Base-by-base conservation (phyloP, 37 sponge, comb jelly and placozoan genomes). In the Hormiphora californensis region DNA sequence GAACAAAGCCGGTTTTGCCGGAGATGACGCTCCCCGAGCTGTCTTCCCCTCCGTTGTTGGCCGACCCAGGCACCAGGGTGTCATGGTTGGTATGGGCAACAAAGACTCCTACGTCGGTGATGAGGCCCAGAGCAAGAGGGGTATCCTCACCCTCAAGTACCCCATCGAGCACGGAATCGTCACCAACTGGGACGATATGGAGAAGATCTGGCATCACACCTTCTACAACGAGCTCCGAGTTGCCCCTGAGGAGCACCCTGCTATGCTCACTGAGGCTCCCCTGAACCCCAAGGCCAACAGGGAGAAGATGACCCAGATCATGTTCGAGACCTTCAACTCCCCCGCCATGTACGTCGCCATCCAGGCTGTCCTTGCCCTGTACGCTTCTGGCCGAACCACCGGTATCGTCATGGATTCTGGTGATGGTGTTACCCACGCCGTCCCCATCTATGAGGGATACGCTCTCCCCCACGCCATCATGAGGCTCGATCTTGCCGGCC, bases 161-260 rank as follows among this genome's bases (percentile, higher is more conserved):
- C 90, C 90, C 86, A 90, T 90, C 86, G 90, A 90, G 90, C 90
- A 90, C 88, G 90, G 90, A 0, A 90, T 90, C 86, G 90, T 90
- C 40, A 90, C 90, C 88, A 90, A 90, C 88, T 90, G 90, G 90
- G 90, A 90, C 67, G 90, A 90, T 67, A 90, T 90, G 90, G 90
- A 90, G 88, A 90, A 90, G 91, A 91, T 91, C 91, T 91, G 91
- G 91, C 91, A 91, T 89, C 91, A 91, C 89, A 90, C 91, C 54
- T 90, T 90, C 91, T 90, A 90, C 91, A 90, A 90, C 88, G 91
- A 90, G 87, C 86, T 91, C 57, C 86, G 91, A 62, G 91, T 91
- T 27, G 91, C 91, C 85, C 91, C 91, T 11, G 91, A 91, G 86
- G 91, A 91, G 63, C 91, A 91, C 86, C 91, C 91, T 86, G 91